Conservation (phyloP, 2,797 vertebrate species). For the Philypnodon macrostomus region DNA sequence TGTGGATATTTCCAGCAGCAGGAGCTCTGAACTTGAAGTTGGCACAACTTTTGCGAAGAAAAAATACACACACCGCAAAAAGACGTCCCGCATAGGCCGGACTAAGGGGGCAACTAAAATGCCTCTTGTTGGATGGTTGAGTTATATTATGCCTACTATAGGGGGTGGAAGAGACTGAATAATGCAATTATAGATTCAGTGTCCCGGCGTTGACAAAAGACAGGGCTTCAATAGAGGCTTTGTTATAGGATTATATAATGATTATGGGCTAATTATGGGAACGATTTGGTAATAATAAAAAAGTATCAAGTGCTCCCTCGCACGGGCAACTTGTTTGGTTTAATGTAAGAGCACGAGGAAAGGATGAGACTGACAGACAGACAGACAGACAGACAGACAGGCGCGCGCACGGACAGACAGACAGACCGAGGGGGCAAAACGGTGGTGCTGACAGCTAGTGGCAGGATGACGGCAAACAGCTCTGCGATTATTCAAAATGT, state of each 20-base stretch:
- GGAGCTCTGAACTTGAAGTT: slow-evolving; percentile 84
- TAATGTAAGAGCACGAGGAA: slow-evolving; percentile 80
- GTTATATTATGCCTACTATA: slow-evolving; percentile 85
- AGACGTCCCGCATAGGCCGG: slow-evolving; percentile 53
- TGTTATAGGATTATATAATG: slow-evolving; percentile 99
- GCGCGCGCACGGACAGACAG: slow-evolving; percentile 68
- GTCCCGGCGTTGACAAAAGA: slow-evolving; percentile 96
- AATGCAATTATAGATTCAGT: slow-evolving; percentile 97
- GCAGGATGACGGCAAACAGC: slow-evolving; percentile 83
- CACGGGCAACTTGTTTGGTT: slow-evolving; percentile 85
- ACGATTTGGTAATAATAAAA: slow-evolving; percentile 92
- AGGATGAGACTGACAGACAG: slow-evolving; percentile 39
- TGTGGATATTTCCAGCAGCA: slow-evolving; percentile 77
- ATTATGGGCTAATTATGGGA: slow-evolving; percentile 97
- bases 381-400: slow-evolving; percentile 73
- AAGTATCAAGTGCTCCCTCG: slow-evolving; percentile 87
- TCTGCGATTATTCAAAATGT: slow-evolving; percentile 89
- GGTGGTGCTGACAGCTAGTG: slow-evolving; percentile 82
- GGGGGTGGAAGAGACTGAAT: slow-evolving; percentile 81
- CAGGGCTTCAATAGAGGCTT: slow-evolving; percentile 94
- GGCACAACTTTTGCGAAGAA: slow-evolving; percentile 83
- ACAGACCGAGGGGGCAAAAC: slow-evolving; percentile 66
- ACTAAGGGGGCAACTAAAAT: slow-evolving; percentile 69
- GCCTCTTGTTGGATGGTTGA: slow-evolving; percentile 75
- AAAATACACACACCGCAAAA: slow-evolving; percentile 18